Conservation (phyloP, 2,888 invertebrate genomes). For the Phymatocera aterrima region DNA sequence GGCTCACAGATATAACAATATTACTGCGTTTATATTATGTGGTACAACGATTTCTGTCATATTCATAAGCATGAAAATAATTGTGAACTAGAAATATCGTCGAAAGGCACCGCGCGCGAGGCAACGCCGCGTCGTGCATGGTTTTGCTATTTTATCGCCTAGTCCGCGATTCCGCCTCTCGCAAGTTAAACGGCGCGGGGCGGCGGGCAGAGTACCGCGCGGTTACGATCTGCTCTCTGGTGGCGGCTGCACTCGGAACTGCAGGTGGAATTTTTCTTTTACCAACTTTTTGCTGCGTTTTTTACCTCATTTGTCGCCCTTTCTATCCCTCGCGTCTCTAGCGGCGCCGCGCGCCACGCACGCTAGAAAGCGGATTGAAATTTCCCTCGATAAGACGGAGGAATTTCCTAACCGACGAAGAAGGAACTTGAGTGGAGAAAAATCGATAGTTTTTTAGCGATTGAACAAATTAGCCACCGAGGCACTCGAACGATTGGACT, state of each 20-base stretch:
- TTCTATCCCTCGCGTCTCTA: neutral
- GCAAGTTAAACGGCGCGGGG: too few species aligned
- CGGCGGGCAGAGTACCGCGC: too few species aligned
- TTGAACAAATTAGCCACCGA: too few species aligned
- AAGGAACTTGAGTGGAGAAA: too few species aligned
- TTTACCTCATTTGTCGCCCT: neutral
- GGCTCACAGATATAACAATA: neutral
- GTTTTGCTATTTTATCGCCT: neutral
- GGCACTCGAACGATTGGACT: too few species aligned
- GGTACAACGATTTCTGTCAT: constrained; percentile 13
- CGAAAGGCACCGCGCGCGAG: neutral
- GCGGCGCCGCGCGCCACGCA: neutral
- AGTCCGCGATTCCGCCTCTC: too few species aligned
- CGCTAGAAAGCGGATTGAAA: constrained; percentile 28
- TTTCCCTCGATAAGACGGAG: neutral
- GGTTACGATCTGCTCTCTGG: too few species aligned
- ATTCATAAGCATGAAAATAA: constrained; percentile 11
- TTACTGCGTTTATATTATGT: neutral
- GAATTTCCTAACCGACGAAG: too few species aligned
- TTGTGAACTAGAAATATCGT: neutral
- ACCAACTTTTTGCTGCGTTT: neutral
- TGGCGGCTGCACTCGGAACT: too few species aligned
- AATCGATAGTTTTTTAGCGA: too few species aligned
- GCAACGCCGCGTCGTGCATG: neutral
- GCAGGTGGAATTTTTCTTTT: too few species aligned